Evolutionary conservation across 92 coral and sea anemone genomes (phyloP), one percentile per base, ranked within the genome.

Genomic region (Epizoanthus fatuus): DNA sequence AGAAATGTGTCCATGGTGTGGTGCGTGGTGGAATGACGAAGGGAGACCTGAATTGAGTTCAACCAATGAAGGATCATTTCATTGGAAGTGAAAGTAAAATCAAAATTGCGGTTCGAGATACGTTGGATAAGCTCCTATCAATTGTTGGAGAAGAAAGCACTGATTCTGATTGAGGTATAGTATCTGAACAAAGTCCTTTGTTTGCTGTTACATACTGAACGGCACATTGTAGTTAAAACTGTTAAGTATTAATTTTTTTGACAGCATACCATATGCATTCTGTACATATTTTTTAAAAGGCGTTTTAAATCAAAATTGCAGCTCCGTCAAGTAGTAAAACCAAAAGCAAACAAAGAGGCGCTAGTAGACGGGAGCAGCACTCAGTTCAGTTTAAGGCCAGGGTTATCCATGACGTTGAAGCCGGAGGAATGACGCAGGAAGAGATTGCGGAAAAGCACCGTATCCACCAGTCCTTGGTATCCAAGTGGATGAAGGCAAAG

Each of bases 401-500:
- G 75, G 57, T 85, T 11, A 65, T 85, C 47, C 68, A 53, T 74
- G 66, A 75, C 3, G 14, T 32, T 35, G 80, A 74, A 2, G 64
- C 52, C 2, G 42, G 83, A 75, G 57, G 70, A 53, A 60, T 63
- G 22, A 73, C 81, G 7, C 88, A 84, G 62, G 81, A 75, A 51
- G 88, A 63, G 25, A 64, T 63, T 62, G 81, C 81, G n/a, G 4
- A n/a, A n/a, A 85, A 85, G 12, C 63, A 64, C 88, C 0, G 20
- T 16, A 84, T 84, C 66, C 59, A 74, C 81, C 65, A 60, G 53
- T 72, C 81, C 81, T 84, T 84, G 81, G 67, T 72, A 19, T 84
- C 73, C 17, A 74, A 84, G 66, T 85, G 83, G 88, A 37, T 75
- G 7, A 85, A 85, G 56, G n/a, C 67, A n/a, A 84, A 84, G 75